Base-by-base conservation (phyloP, 2,797 vertebrate species). In the Notolepis coatsorum region DNA sequence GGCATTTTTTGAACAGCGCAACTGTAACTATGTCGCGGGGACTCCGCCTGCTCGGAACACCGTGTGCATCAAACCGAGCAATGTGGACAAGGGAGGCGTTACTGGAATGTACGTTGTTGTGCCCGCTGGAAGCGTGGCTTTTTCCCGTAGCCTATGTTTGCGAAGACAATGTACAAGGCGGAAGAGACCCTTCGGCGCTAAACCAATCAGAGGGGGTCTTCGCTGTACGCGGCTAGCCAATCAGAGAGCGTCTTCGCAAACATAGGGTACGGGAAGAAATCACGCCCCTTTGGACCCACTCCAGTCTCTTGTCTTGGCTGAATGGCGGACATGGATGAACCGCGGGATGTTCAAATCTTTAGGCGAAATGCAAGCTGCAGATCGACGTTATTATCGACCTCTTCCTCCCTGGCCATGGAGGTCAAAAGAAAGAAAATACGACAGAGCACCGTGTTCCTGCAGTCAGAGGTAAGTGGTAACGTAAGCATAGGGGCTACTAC, bases 381-480 rank as follows among this genome's bases (percentile, higher is more conserved):
- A 20, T 68, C 85, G 9, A 28, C 82, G 0, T 54, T 90, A 0
- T 54, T 90, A 3, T 88, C 89, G 9, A 74, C 85, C 1, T 81
- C 88, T 18, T 94, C 94, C 1, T 87, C 93, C 0, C 77, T 92
- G 53, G 90, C 86, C 0, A 93, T 94, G 93, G 93, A 94, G 74
- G 86, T 93, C 6, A 94, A 93, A 65, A 80, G 93, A 45, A 91
- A 92, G 81, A 93, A 92, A 75, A 92, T 92, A 64, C 78, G 82
- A 48, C 76, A 93, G 66, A 93, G 90, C 45, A 18, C 62, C 0
- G 42, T 93, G 20, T 91, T 91, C 54, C 73, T 84, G 3, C 84
- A 83, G 30, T 85, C 84, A 2, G 88, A 94, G 88, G 93, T 94
- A 85, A 31, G 66, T 1, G 1, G 3, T 0, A 2, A 7, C 18